Evolutionary conservation across 2,113 vertebrate species (phyloP).

Genomic region (Benitochromis conjunctus): DNA sequence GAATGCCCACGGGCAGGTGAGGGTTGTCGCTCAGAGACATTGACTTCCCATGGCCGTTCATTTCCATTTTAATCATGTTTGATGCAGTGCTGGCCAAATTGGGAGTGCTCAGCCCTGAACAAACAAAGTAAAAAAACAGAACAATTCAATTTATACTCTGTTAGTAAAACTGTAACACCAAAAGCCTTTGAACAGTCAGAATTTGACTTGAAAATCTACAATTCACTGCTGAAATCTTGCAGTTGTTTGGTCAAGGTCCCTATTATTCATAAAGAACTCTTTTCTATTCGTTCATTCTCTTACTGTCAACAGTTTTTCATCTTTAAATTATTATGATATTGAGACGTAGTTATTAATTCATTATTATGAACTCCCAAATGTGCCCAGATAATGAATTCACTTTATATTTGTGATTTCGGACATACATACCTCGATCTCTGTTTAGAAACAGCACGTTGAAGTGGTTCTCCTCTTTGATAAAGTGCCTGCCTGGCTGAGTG

Average conservation of each 20-base stretch:
- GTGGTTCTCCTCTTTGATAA: constrained; percentile 94
- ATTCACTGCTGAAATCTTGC: not conserved
- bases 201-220: not conserved
- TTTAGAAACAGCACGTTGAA: constrained; percentile 96
- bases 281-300: not conserved
- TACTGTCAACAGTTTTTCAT: not conserved
- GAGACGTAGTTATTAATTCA: not conserved
- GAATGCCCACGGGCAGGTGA: constrained; percentile 84
- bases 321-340: not conserved
- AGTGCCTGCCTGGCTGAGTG: constrained; percentile 80
- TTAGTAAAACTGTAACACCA: not conserved
- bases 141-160: constrained; percentile 44
- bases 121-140: constrained; percentile 55
- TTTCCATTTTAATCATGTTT: constrained; percentile 95
- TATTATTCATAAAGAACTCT: not conserved
- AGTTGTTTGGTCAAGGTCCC: not conserved
- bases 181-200: not conserved
- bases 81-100: constrained; percentile 87
- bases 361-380: not conserved
- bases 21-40: constrained; percentile 82
- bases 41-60: constrained; percentile 93
- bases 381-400: not conserved
- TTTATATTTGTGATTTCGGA: constrained; percentile 45
- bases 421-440: constrained; percentile 95
- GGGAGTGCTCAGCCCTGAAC: constrained; percentile 84